Percentiles rank a stretch among this genome's conserved stretches.
These are phyloP conservation scores for Phrynosoma platyrhinos DNA, from an alignment of 2,113 vertebrate genomes.

Conservation along the genomic window DNA sequence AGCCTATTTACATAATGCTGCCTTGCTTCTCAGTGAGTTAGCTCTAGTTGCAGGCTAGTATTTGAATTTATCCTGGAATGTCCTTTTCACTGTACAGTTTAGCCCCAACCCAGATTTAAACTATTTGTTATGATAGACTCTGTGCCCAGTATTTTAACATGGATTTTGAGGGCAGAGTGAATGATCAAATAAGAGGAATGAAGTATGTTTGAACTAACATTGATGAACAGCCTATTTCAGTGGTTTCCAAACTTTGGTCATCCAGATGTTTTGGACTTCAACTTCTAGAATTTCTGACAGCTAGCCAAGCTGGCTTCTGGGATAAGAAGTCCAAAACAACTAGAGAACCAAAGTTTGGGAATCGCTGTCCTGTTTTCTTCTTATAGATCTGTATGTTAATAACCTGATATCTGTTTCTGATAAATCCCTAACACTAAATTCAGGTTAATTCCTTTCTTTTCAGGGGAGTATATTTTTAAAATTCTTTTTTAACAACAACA, in stretches of 20 bases:
- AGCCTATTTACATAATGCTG: too few relatives aligned
- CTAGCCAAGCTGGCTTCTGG: too few relatives aligned
- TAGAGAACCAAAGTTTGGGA: too few relatives aligned
- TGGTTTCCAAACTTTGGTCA: too few relatives aligned
- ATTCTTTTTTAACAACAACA: too few relatives aligned
- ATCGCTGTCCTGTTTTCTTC: background rate
- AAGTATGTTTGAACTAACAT: background rate
- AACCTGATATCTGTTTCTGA: background rate
- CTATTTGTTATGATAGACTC: background rate
- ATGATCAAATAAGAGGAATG: background rate
- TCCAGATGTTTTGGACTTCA: too few relatives aligned
- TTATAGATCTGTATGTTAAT: background rate
- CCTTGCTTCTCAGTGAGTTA: too few relatives aligned
- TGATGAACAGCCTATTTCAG: background rate
- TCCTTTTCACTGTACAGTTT: too few relatives aligned
- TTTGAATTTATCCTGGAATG: background rate
- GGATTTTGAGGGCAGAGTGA: background rate
- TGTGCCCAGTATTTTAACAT: background rate
- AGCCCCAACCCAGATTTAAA: background rate
- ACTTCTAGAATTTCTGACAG: too few relatives aligned
- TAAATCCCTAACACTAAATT: background rate
- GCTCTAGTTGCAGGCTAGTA: too few relatives aligned
- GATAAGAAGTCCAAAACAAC: too few relatives aligned
- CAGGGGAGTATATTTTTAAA: too few relatives aligned
- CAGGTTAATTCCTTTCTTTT: background rate